phyloP scores from a whole-genome alignment of 2,888 invertebrate genomes.

The Eupithecia exiguata region DNA sequence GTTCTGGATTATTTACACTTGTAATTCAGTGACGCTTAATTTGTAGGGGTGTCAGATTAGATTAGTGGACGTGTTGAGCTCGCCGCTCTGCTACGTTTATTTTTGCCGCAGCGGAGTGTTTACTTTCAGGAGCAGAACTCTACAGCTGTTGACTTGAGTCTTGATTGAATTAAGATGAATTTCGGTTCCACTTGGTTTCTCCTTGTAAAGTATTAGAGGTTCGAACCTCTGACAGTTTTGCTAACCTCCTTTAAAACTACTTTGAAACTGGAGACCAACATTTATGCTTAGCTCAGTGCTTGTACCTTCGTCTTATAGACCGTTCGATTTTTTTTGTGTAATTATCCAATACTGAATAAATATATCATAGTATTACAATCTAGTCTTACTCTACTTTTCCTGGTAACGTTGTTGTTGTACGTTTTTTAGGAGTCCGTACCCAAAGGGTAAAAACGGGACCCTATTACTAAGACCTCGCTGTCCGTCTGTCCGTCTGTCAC shows the following conservation, averaged over 20 bases:
- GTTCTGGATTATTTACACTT: slow-evolving; percentile 83
- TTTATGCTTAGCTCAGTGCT: neutral
- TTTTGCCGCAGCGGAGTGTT: slow-evolving; percentile 11
- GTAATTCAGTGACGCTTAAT: slow-evolving; percentile 79
- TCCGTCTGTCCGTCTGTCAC: too few relatives aligned
- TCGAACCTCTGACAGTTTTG: neutral
- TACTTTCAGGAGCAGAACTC: slow-evolving; percentile 16
- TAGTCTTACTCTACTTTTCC: too few relatives aligned
- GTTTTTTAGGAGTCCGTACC: too few relatives aligned
- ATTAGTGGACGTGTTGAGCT: slow-evolving; percentile 50
- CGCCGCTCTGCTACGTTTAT: slow-evolving; percentile 7
- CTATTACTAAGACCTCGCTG: too few relatives aligned
- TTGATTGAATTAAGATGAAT: slow-evolving; percentile 12
- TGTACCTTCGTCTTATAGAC: neutral
- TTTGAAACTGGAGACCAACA: neutral
- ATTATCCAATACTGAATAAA: too few relatives aligned
- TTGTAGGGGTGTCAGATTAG: slow-evolving; percentile 69
- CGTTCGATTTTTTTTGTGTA: too few relatives aligned
- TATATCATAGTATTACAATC: too few relatives aligned
- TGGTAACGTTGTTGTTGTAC: too few relatives aligned
- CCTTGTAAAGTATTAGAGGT: neutral
- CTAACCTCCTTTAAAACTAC: neutral
- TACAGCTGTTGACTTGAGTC: slow-evolving; percentile 14
- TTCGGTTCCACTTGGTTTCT: neutral
- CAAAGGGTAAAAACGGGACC: too few relatives aligned